Evolutionary conservation across 2,113 vertebrate species (phyloP), one percentile per base, ranked within the genome.

Genomic region (Thermophis baileyi): DNA sequence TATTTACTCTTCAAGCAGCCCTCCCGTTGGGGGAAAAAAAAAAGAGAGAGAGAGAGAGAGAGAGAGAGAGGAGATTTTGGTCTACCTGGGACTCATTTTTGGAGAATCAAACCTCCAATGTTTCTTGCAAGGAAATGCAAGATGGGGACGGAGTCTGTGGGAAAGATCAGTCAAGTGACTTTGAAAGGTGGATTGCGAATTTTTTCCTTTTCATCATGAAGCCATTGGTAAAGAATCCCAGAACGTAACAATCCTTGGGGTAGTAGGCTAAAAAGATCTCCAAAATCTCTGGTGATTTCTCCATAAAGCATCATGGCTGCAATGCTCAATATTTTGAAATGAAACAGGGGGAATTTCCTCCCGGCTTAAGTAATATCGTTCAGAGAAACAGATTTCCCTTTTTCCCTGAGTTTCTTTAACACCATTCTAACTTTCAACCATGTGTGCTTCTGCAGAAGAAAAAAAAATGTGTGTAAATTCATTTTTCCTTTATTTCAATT

Each of bases 401-500:
- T 4, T 90, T 24, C 53, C 69, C 85, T 90, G 87, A 93, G 74
- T 96, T 94, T 1, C 18, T 81, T 95, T 93, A 1, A 44, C 94
- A 55, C 81, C 92, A 92, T 87, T 95, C 94, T 90, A 93, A 96
- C 69, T 93, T 93, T 96, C 94, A 85, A 94, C 96, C 94, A 95
- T 94, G 94, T 95, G 89, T 92, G 91, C 95, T 95, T 95, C 91
- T 93, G 91, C 92, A 24, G 54, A 94, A 47, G 94, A 94, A 93
- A 97, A 97, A 97, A 94, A 93, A 96, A 95, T 96, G 96, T 94
- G 93, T 87, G 91, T 93, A 94, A 90, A 51, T 96, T 95, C 95
- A 30, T 63, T 95, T 95, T 91, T 93, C 63, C 91, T 96, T 94
- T 57, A 96, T 96, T 94, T 97, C 93, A 63, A 1, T 30, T 30